These are phyloP conservation scores for Anhinga rufa DNA, from an alignment of 2,113 vertebrate genomes.

Conservation along the genomic window DNA sequence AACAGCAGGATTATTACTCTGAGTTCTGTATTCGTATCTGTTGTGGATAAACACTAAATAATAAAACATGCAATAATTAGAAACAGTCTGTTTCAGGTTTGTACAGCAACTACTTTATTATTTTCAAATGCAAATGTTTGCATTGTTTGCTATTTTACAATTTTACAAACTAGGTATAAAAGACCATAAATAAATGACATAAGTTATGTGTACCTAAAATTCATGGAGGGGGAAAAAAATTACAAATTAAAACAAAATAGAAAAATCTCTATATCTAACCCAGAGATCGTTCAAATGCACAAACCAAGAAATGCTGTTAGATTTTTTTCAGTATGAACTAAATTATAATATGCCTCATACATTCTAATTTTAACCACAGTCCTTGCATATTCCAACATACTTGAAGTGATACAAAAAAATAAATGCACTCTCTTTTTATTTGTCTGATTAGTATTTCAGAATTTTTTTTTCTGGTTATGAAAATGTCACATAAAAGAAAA, in stretches of 20 bases:
- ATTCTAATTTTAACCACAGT: conserved; percentile 87
- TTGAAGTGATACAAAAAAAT: conserved; percentile 84
- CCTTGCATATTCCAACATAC: conserved; percentile 94
- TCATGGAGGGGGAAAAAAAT: conserved; percentile 73
- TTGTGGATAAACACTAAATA: not conserved
- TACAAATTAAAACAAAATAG: conserved; percentile 84
- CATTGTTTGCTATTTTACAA: conserved; percentile 97
- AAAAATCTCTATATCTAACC: conserved; percentile 87
- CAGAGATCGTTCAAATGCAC: conserved; percentile 79
- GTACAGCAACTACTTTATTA: conserved; percentile 95
- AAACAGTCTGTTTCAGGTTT: conserved; percentile 41
- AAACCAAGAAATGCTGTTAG: conserved; percentile 80
- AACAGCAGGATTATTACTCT: not conserved
- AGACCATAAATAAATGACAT: conserved; percentile 99
- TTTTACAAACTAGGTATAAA: conserved; percentile 99
- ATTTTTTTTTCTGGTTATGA: conserved; percentile 72
- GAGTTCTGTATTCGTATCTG: not conserved
- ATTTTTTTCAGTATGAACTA: conserved; percentile 80
- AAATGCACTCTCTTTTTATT: conserved; percentile 78
- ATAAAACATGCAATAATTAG: not conserved
- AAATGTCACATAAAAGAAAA: conserved; percentile 78
- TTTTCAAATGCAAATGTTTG: conserved; percentile 90
- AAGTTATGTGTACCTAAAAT: conserved; percentile 99
- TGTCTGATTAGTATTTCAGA: conserved; percentile 68
- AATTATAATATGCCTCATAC: conserved; percentile 89